A percentile compares a stretch with the other conserved stretches of the same genome.
Evolutionary conservation across 1,140 invertebrate genomes (phyloP).

Genomic region (Araneus ventricosus): DNA sequence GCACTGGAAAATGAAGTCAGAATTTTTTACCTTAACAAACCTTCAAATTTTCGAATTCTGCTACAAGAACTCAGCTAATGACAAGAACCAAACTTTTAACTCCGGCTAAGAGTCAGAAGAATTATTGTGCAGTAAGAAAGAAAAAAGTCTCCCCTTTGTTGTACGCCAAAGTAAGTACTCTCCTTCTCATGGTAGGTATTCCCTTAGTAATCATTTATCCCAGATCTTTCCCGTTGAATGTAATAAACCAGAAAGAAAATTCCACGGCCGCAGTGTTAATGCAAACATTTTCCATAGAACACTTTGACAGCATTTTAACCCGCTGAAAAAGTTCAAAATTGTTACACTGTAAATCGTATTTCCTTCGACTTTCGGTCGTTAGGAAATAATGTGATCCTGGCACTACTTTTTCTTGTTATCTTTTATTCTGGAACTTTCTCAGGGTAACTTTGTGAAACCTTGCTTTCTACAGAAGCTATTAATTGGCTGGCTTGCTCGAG

Average conservation of each 20-base stretch:
- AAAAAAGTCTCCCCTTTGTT: not conserved
- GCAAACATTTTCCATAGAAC: not conserved
- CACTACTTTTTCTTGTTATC: not conserved
- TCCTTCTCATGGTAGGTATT: not conserved
- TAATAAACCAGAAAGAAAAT: not conserved
- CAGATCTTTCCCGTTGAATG: not conserved
- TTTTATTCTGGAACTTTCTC: not conserved
- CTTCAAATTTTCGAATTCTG: not conserved
- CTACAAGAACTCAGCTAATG: not conserved
- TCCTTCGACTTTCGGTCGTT: not conserved
- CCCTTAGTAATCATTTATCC: slow-evolving; percentile 4
- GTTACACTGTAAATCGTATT: not conserved
- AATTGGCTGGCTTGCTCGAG: too few species aligned
- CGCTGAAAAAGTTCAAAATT: not conserved
- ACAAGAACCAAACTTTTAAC: not conserved
- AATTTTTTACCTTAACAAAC: not conserved
- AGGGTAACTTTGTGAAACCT: not conserved
- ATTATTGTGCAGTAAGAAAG: not conserved
- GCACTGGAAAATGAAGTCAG: not conserved
- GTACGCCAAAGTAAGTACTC: not conserved
- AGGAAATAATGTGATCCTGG: not conserved
- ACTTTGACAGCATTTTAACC: not conserved
- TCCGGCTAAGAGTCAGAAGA: not conserved
- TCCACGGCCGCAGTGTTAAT: not conserved
- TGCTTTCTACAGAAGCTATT: too few species aligned